These are phyloP conservation scores for Labeo rohita DNA, from an alignment of 2,113 vertebrate genomes.

Conservation along the genomic window DNA sequence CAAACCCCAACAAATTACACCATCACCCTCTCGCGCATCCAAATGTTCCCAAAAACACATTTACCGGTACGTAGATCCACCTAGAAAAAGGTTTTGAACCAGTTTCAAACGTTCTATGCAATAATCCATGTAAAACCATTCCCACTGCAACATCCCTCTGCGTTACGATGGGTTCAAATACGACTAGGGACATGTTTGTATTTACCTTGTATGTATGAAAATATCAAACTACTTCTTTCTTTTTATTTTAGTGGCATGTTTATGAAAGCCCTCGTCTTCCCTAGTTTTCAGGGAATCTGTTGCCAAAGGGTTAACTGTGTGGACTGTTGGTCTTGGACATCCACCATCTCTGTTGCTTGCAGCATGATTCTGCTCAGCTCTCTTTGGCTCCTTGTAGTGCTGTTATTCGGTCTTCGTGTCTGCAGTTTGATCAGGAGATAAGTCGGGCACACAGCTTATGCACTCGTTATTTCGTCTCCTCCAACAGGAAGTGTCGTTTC, in stretches of 20 bases:
- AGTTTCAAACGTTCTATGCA: conserved; percentile 98
- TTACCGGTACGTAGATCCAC: not conserved
- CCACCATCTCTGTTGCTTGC: conserved; percentile 84
- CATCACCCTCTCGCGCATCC: conserved; percentile 46
- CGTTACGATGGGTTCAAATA: conserved; percentile 73
- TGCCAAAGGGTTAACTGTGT: conserved; percentile 93
- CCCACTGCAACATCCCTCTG: conserved; percentile 80
- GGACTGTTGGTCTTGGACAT: conserved; percentile 82
- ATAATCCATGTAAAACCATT: conserved; percentile 87
- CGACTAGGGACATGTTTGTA: conserved; percentile 82
- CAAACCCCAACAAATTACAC: conserved; percentile 22
- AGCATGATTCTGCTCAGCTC: conserved; percentile 88
- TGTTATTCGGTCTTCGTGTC: conserved; percentile 84
- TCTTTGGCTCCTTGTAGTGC: conserved; percentile 84
- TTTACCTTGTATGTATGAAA: conserved; percentile 83
- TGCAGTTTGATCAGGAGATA: conserved; percentile 73
- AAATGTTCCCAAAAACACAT: conserved; percentile 64
- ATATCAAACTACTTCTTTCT: conserved; percentile 69
- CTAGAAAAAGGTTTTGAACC: conserved; percentile 71
- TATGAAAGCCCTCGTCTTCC: conserved; percentile 81
- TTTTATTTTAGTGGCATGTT: conserved; percentile 93
- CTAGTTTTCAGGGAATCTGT: conserved; percentile 78
- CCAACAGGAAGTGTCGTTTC: not conserved
- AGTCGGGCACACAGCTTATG: conserved; percentile 82
- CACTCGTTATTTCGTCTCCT: conserved; percentile 76